phyloP scores from a whole-genome alignment of 2,888 invertebrate genomes.

The Agrochola lota region DNA sequence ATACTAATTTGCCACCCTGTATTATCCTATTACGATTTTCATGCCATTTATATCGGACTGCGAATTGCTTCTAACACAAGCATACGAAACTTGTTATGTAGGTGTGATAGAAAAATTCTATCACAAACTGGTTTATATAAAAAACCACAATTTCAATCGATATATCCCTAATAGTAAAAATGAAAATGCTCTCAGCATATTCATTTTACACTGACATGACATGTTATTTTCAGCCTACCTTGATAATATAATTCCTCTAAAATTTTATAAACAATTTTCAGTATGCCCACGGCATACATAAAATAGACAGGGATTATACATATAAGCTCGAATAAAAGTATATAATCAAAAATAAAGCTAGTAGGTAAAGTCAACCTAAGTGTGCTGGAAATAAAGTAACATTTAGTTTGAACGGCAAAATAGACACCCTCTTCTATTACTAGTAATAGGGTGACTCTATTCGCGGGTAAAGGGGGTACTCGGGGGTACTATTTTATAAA shows the following conservation, averaged over 20 bases:
- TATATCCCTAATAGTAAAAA: constrained; percentile 8
- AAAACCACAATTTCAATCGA: constrained; percentile 32
- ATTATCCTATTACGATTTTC: too few relatives aligned
- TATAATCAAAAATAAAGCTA: constrained; percentile 32
- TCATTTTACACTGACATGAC: constrained; percentile 31
- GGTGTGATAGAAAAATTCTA: background rate
- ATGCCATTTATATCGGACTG: too few relatives aligned
- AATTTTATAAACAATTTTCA: constrained; percentile 50
- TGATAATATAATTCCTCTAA: constrained; percentile 51
- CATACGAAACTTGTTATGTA: background rate
- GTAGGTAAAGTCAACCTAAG: background rate
- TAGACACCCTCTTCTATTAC: constrained; percentile 79
- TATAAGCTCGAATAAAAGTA: constrained; percentile 56
- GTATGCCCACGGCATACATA: constrained; percentile 54
- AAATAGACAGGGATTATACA: constrained; percentile 53
- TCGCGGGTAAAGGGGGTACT: constrained; percentile 46
- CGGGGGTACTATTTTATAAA: constrained; percentile 66
- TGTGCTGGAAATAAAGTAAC: constrained; percentile 41
- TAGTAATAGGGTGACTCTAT: constrained; percentile 74
- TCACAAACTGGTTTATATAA: background rate
- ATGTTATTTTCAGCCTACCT: constrained; percentile 28
- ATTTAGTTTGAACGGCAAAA: constrained; percentile 44
- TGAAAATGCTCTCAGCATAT: constrained; percentile 28
- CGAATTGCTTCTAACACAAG: background rate
- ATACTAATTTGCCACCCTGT: too few relatives aligned